Evolutionary conservation across 2,888 invertebrate genomes (phyloP), one percentile per base, ranked within the genome.

Genomic region (Amiota minor): DNA sequence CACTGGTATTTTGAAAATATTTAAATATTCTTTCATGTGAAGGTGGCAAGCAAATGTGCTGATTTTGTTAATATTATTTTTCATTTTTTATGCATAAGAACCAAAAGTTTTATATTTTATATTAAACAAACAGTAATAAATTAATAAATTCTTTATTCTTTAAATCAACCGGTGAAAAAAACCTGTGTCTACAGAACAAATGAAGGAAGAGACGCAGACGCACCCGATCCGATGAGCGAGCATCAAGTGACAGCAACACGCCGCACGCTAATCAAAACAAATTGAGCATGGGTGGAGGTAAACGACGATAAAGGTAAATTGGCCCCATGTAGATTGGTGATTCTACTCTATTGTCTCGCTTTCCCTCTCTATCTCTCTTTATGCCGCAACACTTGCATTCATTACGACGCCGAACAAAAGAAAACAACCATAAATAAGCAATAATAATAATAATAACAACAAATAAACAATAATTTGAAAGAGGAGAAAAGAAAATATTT

Each of bases 391-490:
- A 20, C 4, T 47, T 20, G 23, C 18, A 35, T 35, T 35, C 35
- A 35, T 35, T 35, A 35, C 35, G 2, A 35, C 35, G 75, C 72
- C 75, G 45, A 67, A 53, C 75, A 70, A 81, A 71, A 70, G 76
- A 75, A 80, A 84, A 82, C 35, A 49, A n/a, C 20, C 18, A 71
- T 77, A 85, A 79, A 80, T 71, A 73, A 74, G 55, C 79, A 74
- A 73, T 77, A 76, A 79, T 79, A 49, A 35, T 77, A 75, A 80
- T 75, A 72, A 77, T 78, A 78, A 75, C 76, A 80, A 81, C 74
- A 77, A 77, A 72, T 72, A 76, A 61, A 70, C 75, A 74, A 76
- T 72, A 80, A 35, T 35, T 35, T 35, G 35, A 35, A 35, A 35
- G 35, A 35, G 35, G 35, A 35, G 35, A 35, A 2, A 6, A 6